Evolutionary conservation across 2,113 vertebrate genomes (phyloP).

Genomic region (Parus major): DNA sequence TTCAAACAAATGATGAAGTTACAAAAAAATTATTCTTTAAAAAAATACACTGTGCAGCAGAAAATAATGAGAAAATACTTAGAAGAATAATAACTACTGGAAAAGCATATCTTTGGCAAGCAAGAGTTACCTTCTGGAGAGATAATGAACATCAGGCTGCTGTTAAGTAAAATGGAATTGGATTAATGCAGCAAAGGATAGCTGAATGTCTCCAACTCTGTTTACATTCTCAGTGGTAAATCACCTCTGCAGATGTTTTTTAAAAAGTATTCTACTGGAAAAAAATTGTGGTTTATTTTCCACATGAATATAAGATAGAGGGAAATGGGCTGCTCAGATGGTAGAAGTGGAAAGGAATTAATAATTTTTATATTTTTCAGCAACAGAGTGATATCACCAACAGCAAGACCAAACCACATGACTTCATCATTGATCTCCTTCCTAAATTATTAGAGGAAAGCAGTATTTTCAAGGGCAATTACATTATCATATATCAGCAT

Average conservation of each 20-base stretch:
- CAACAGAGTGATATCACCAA: not conserved
- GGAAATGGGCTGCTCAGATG: not conserved
- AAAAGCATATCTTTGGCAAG: conserved; percentile 7
- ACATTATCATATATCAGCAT: not conserved
- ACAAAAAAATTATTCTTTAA: not conserved
- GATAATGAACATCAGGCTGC: conserved; percentile 4
- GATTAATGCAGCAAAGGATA: not conserved
- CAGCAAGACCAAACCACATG: not conserved
- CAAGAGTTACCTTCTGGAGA: not conserved
- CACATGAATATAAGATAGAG: not conserved
- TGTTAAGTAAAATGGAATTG: conserved; percentile 15
- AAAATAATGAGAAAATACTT: not conserved
- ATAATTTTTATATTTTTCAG: not conserved
- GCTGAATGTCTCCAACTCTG: not conserved
- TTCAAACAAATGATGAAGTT: not conserved
- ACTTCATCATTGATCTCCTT: not conserved
- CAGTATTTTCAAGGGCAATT: not conserved
- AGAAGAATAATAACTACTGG: not conserved
- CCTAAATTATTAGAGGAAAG: not conserved
- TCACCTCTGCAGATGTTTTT: not conserved
- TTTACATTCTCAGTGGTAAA: conserved; percentile 5
- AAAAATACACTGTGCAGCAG: not conserved
- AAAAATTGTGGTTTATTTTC: not conserved
- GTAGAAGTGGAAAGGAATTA: not conserved
- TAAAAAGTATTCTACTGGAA: not conserved